A percentile compares a stretch with the other conserved stretches of the same genome.
Conservation (phyloP, 2,113 vertebrate species). For the Opisthocomus hoazin region DNA sequence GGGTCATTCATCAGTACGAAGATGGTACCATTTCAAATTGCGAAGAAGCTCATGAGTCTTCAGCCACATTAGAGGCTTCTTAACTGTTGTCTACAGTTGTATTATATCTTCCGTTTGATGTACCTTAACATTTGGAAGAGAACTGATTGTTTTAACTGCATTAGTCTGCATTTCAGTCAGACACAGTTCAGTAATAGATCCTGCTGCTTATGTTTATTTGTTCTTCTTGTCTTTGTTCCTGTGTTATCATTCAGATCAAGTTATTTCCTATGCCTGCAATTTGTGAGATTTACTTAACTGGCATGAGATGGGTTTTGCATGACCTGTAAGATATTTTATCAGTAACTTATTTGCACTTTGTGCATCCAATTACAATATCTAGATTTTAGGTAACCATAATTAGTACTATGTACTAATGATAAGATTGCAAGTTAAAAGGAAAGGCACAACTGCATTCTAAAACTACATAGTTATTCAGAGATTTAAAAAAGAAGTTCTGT, state of each 20-base stretch:
- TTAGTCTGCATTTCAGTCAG: neutral
- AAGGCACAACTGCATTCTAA: neutral
- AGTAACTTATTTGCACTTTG: neutral
- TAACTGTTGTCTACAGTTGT: neutral
- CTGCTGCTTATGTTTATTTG: neutral
- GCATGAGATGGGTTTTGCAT: neutral
- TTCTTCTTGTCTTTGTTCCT: neutral
- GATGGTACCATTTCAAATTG: neutral
- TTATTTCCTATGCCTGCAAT: neutral
- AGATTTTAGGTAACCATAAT: slow-evolving; percentile 3
- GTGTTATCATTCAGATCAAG: neutral
- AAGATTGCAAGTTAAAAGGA: neutral
- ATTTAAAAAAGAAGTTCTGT: neutral
- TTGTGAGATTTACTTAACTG: slow-evolving; percentile 24
- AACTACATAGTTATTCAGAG: neutral
- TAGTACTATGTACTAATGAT: neutral
- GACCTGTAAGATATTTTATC: neutral
- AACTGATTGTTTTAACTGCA: neutral
- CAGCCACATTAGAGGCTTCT: neutral
- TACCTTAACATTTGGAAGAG: neutral
- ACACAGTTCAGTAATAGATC: neutral
- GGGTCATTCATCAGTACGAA: neutral
- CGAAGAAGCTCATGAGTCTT: neutral
- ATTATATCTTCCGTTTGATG: neutral
- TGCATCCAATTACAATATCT: neutral